Evolutionary conservation across 1,140 invertebrate species (phyloP).

Genomic region (Drosophila carrolli): DNA sequence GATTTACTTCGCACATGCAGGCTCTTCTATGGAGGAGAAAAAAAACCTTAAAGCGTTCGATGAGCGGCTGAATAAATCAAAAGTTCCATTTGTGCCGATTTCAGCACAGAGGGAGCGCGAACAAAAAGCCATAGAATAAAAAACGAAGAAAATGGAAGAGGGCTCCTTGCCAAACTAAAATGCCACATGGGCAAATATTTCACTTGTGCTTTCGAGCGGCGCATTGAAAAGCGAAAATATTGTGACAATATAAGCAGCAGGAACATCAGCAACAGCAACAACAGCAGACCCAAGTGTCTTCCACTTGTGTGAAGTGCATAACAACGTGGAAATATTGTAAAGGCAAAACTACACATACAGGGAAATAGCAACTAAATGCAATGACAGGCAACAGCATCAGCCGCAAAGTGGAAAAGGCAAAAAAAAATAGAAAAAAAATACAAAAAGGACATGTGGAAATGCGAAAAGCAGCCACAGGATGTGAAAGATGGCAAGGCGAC

Average conservation of each 20-base stretch:
- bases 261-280: constrained; percentile 27
- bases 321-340: constrained; percentile 77
- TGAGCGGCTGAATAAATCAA: constrained; percentile 72
- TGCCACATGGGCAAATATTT: constrained; percentile 80
- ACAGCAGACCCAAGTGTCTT: constrained; percentile 52
- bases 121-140: constrained; percentile 3
- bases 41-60: constrained; percentile 46
- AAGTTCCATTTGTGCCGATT: constrained; percentile 69
- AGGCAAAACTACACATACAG: constrained; percentile 64
- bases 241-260: constrained; percentile 70
- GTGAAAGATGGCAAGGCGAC: constrained; percentile 16
- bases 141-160: constrained; percentile 15
- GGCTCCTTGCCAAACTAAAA: constrained; percentile 66
- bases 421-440: background rate
- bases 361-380: constrained; percentile 30
- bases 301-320: constrained; percentile 77
- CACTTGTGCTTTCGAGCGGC: constrained; percentile 78
- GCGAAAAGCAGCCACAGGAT: constrained; percentile 46
- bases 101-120: constrained; percentile 10
- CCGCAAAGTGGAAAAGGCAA: constrained; percentile 20
- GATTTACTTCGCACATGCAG: constrained; percentile 37
- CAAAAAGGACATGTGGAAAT: constrained; percentile 28
- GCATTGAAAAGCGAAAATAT: constrained; percentile 83
- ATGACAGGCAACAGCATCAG: constrained; percentile 37
- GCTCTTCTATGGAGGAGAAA: background rate